Conservation (phyloP, 2,113 vertebrate genomes). For the Peromyscus californicus region DNA sequence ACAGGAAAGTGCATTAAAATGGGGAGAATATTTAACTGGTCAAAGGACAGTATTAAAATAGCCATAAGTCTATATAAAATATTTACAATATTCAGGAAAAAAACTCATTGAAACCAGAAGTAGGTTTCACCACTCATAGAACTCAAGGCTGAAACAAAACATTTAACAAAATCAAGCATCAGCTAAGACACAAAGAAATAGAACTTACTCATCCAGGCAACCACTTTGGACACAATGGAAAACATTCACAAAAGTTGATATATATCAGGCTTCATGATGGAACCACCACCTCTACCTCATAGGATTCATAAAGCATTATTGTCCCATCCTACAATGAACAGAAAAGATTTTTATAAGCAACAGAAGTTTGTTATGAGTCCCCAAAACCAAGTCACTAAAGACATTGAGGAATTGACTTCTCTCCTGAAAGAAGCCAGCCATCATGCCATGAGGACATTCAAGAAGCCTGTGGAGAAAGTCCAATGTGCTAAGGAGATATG, state of each 20-base stretch:
- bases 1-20: not conserved
- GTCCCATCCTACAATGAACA: not conserved
- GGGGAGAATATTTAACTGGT: not conserved
- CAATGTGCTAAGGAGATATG: not conserved
- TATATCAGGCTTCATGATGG: not conserved
- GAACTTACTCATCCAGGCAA: not conserved
- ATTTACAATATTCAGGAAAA: not conserved
- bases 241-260: not conserved
- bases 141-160: not conserved
- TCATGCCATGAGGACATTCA: not conserved
- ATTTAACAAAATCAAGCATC: not conserved
- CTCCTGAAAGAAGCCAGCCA: not conserved
- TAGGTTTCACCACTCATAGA: not conserved
- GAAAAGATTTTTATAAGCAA: not conserved
- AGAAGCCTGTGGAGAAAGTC: too few relatives aligned
- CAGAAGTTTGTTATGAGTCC: not conserved
- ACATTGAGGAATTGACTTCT: not conserved
- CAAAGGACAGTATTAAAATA: not conserved
- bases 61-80: not conserved
- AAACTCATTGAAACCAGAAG: not conserved
- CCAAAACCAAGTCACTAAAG: not conserved
- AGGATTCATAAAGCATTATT: not conserved
- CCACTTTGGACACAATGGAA: not conserved
- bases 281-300: not conserved
- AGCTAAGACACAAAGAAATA: not conserved